Evolutionary conservation across 2,113 vertebrate species (phyloP), one percentile per base, ranked within the genome.

Genomic region (Brachypodius melanocephalos): DNA sequence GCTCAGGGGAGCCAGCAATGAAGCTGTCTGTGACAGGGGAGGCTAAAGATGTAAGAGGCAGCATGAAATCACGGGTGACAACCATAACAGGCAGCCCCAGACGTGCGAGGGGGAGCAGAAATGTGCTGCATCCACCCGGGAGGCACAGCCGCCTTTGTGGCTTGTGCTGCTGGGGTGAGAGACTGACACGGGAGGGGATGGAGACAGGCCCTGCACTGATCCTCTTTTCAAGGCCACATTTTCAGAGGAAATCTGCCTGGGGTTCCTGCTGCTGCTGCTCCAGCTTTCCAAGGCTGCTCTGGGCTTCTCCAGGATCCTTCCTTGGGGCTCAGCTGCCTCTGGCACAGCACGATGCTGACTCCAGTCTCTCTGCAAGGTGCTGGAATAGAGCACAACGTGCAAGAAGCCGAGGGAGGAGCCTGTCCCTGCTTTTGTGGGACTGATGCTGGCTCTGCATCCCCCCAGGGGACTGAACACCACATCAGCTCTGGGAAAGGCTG

Each of bases 61-160:
- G 96, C 97, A 88, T 98, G 97, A 98, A 98, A 98, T 98, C 95
- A 73, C 7, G 4, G 26, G 81, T 95, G 98, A 98, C 98, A 98
- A 91, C 97, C 97, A 89, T 97, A 96, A 90, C 97, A 95, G 85
- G 89, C 83, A 93, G 96, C 92, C 96, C 77, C 62, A 95, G 95
- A 85, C 95, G 5, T 74, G 96, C 85, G 88, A 72, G 51, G 69
- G 94, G 96, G 63, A 89, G 96, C 91, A 89, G 97, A 86, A 96
- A n/a, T 20, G 93, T 14, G 74, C 96, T 52, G 14, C 88, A 73
- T 93, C 89, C 91, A 93, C 48, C 88, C 81, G 4, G 81, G 95
- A 83, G 95, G n/a, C 79, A 59, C 73, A 16, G 40, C 66, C 0
- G 42, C 80, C 72, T 81, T 78, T 85, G 46, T 38, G 6, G 66